Percentiles rank a stretch among this genome's conserved stretches.
phyloP scores from a whole-genome alignment of 1,140 invertebrate species.

The Heliconius himera region DNA sequence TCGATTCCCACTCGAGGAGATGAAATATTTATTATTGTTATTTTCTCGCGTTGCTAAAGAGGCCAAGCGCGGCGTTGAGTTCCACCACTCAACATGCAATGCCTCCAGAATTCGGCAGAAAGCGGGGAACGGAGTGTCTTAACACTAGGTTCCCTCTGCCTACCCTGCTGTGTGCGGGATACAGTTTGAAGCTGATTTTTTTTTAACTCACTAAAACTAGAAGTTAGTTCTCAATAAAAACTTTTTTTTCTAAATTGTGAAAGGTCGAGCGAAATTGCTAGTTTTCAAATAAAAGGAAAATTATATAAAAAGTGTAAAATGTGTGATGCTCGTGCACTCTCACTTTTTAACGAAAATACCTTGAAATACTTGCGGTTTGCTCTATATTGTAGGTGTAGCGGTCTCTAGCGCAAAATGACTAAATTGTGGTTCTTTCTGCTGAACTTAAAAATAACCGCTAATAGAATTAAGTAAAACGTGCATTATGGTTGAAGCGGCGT shows the following conservation, averaged over 20 bases:
- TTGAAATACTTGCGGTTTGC: constrained; percentile 32
- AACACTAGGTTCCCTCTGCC: no score
- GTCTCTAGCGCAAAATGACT: constrained; percentile 36
- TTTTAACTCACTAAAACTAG: no score
- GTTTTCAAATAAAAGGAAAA: constrained; percentile 1
- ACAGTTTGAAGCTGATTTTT: no score
- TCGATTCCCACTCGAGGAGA: no score
- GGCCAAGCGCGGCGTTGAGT: no score
- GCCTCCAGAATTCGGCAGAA: no score
- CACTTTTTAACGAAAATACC: constrained; percentile 33
- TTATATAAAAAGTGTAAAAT: constrained; percentile 21
- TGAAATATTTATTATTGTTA: no score
- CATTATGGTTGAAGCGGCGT: background rate
- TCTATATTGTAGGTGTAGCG: constrained; percentile 34
- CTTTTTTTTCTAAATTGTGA: background rate
- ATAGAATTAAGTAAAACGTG: constrained; percentile 39
- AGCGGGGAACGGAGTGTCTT: no score
- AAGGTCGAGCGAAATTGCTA: background rate
- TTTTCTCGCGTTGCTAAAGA: no score
- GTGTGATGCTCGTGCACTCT: constrained; percentile 19
- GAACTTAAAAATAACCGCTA: constrained; percentile 27
- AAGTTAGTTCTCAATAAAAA: no score
- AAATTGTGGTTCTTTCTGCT: constrained; percentile 40
- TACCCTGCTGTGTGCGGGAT: no score
- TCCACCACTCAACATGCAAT: no score